phyloP scores from a whole-genome alignment of 1,140 invertebrate species.

The Monomorium pharaonis region DNA sequence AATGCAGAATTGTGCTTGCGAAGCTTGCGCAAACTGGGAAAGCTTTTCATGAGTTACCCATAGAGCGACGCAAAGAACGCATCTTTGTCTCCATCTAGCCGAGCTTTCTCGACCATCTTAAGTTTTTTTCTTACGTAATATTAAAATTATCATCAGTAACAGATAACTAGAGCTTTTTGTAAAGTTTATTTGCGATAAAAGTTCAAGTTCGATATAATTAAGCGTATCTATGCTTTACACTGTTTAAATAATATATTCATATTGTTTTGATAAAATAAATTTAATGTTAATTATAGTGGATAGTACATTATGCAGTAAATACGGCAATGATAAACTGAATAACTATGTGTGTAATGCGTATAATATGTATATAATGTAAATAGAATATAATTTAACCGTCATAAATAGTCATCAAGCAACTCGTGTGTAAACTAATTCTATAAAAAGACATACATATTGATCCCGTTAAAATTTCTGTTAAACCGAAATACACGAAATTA shows the following conservation, averaged over 20 bases:
- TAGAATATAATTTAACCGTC: slow-evolving; percentile 1
- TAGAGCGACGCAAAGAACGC: slow-evolving; percentile 14
- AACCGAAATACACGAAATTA: not conserved
- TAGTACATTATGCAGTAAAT: not conserved
- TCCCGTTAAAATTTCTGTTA: not conserved
- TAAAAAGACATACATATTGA: not conserved
- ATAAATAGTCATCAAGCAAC: not conserved
- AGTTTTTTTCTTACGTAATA: not conserved
- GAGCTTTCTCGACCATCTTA: slow-evolving; percentile 26
- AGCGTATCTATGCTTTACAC: not conserved
- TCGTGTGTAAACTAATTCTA: not conserved
- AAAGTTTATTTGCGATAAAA: not conserved
- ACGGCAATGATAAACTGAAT: not conserved
- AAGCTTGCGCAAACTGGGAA: slow-evolving; percentile 13
- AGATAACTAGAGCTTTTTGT: not conserved
- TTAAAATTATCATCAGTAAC: not conserved
- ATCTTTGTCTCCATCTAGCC: not conserved
- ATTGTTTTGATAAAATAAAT: not conserved
- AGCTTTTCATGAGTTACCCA: slow-evolving; percentile 42
- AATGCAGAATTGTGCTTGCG: slow-evolving; percentile 46
- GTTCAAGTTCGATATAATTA: not conserved
- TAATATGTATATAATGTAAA: not conserved
- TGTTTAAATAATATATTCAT: not conserved
- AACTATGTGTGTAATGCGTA: not conserved
- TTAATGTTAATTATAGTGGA: not conserved